A percentile compares a stretch with the other conserved stretches of the same genome.
These are phyloP conservation scores for Nymphicus hollandicus DNA, from an alignment of 2,113 vertebrate species.

Conservation along the genomic window DNA sequence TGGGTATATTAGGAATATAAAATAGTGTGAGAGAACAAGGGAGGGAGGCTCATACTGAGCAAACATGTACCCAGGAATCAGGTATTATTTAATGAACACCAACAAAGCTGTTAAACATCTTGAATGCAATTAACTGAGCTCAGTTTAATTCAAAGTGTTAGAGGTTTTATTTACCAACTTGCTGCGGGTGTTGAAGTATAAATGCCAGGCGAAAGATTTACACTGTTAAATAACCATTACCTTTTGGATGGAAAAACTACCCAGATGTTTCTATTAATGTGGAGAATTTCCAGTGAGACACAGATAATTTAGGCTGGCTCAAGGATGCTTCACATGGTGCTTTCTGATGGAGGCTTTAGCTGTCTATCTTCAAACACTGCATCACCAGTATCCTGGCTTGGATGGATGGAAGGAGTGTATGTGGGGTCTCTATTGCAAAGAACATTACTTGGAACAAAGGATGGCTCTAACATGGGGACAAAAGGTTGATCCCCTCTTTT, in stretches of 20 bases:
- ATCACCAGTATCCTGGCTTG: background rate
- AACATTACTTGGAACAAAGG: background rate
- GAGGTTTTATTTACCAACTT: background rate
- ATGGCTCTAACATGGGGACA: background rate
- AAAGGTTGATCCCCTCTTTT: background rate
- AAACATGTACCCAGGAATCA: background rate
- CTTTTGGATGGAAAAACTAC: background rate
- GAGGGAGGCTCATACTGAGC: background rate
- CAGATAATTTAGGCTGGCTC: background rate
- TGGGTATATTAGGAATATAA: background rate
- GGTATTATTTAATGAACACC: background rate
- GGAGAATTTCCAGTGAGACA: background rate
- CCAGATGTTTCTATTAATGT: background rate
- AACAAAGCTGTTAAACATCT: background rate
- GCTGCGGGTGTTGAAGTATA: background rate
- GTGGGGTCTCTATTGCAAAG: background rate
- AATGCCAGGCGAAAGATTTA: background rate
- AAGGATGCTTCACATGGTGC: background rate
- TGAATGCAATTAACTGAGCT: background rate
- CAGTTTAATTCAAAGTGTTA: background rate
- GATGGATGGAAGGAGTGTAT: background rate
- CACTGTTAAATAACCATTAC: background rate
- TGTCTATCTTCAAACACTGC: background rate
- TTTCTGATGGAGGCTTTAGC: background rate
- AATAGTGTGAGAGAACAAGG: background rate